Percentiles rank a stretch among this genome's conserved stretches.
phyloP scores from a whole-genome alignment of 2,888 invertebrate species.

The Elegia similella region DNA sequence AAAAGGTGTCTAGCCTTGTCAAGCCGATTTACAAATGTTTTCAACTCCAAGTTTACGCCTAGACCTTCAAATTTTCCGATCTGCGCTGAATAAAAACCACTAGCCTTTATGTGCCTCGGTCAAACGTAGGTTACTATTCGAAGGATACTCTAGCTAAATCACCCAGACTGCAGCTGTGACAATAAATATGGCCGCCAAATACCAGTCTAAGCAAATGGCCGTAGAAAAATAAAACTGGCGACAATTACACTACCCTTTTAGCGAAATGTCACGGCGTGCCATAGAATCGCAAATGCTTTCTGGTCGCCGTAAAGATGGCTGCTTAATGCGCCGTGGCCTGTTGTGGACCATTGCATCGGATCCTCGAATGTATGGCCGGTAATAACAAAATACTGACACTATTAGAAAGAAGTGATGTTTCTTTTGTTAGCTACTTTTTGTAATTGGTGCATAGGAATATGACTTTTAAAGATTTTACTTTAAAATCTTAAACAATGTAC shows the following conservation, averaged over 20 bases:
- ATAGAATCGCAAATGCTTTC: conserved; percentile 18
- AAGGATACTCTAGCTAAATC: too few relatives aligned
- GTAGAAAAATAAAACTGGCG: conserved; percentile 15
- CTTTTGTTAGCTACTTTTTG: too few relatives aligned
- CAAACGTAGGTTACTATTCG: too few relatives aligned
- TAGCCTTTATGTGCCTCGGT: too few relatives aligned
- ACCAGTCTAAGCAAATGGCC: conserved; percentile 12
- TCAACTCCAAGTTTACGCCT: too few relatives aligned
- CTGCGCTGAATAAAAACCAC: too few relatives aligned
- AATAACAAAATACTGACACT: background rate
- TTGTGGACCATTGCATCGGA: conserved; percentile 18
- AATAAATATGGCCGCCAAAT: conserved; percentile 9
- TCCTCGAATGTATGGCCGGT: conserved; percentile 8
- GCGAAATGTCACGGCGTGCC: conserved; percentile 24
- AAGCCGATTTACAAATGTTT: too few relatives aligned
- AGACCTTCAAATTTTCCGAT: too few relatives aligned
- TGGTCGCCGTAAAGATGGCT: conserved; percentile 11
- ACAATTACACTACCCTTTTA: conserved; percentile 28
- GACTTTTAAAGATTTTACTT: too few relatives aligned
- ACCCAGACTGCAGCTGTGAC: background rate
- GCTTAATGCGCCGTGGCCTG: conserved; percentile 17
- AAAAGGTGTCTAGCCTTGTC: too few relatives aligned
- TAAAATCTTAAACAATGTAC: too few relatives aligned
- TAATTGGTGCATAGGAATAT: too few relatives aligned
- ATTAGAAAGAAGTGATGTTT: background rate